Evolutionary conservation across 2,888 invertebrate genomes (phyloP).

Genomic region (Nephrotoma flavescens): DNA sequence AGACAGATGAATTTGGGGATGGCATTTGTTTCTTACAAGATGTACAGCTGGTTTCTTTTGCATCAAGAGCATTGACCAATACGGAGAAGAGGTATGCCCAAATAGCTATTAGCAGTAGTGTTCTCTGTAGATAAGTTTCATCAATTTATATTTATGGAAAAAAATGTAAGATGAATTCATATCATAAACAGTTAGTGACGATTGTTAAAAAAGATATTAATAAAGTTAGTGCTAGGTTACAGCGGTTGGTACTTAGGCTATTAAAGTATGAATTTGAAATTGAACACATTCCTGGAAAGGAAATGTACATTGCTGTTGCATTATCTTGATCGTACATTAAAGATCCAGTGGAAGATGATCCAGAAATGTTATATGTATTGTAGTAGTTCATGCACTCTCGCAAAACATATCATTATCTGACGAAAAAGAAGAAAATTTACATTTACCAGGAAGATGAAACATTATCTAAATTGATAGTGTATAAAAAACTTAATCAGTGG

Average conservation of each 20-base stretch:
- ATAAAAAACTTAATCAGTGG: not conserved
- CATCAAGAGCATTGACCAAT: constrained; percentile 15
- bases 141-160: not conserved
- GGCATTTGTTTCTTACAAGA: constrained; percentile 9
- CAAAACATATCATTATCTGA: no score
- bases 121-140: constrained; percentile 4
- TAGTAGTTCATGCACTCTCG: no score
- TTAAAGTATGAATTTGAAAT: constrained; percentile 5
- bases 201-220: constrained; percentile 12
- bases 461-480: not conserved
- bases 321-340: not conserved
- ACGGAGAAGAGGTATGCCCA: constrained; percentile 13
- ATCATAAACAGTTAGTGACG: constrained; percentile 14
- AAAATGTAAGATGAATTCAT: constrained; percentile 10
- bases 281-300: not conserved
- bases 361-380: no score
- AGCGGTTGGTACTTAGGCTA: constrained; percentile 8
- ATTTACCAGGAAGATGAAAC: not conserved
- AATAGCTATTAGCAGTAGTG: constrained; percentile 8
- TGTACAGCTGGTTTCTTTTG: constrained; percentile 13
- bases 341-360: no score
- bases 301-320: not conserved
- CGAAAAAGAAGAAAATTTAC: not conserved
- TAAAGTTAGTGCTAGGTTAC: constrained; percentile 10
- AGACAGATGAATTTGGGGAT: constrained; percentile 9